phyloP scores from a whole-genome alignment of 2,797 vertebrate species.

The Amphiprion clarkii region DNA sequence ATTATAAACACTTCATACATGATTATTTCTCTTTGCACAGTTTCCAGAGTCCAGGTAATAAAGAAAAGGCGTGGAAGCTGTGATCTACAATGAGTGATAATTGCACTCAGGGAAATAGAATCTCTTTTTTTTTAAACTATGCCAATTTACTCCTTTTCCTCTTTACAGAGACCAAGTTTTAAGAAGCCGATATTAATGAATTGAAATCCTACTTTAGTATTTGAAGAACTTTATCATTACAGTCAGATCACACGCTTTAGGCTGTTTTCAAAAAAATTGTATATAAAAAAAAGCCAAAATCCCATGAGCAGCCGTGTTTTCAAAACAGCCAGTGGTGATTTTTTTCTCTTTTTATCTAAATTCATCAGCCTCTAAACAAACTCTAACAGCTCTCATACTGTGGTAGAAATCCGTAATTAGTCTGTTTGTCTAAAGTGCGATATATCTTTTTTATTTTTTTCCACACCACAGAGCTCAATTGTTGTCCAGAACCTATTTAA shows the following conservation, averaged over 20 bases:
- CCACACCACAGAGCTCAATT: not conserved
- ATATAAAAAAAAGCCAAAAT: not conserved
- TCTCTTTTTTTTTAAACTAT: not conserved
- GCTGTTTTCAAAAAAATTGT: slow-evolving; percentile 7
- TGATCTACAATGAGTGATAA: not conserved
- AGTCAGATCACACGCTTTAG: not conserved
- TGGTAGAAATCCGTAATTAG: not conserved
- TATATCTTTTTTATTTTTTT: not conserved
- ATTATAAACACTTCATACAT: slow-evolving; percentile 15
- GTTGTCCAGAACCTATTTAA: not conserved
- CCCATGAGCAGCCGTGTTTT: slow-evolving; percentile 20
- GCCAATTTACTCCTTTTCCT: not conserved
- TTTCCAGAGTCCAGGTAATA: not conserved
- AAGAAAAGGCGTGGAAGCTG: not conserved
- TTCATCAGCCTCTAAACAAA: slow-evolving; percentile 35
- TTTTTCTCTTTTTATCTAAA: slow-evolving; percentile 37
- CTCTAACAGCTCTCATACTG: not conserved
- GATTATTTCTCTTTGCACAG: slow-evolving; percentile 1
- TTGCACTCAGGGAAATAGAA: not conserved
- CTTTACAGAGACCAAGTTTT: not conserved
- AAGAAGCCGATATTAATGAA: not conserved
- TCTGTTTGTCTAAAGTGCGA: slow-evolving; percentile 2
- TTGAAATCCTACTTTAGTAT: too few species aligned
- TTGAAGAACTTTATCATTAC: not conserved
- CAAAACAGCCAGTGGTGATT: slow-evolving; percentile 43